Evolutionary conservation across 2,113 vertebrate species (phyloP), one percentile per base, ranked within the genome.

Genomic region (Rhipidura dahli): DNA sequence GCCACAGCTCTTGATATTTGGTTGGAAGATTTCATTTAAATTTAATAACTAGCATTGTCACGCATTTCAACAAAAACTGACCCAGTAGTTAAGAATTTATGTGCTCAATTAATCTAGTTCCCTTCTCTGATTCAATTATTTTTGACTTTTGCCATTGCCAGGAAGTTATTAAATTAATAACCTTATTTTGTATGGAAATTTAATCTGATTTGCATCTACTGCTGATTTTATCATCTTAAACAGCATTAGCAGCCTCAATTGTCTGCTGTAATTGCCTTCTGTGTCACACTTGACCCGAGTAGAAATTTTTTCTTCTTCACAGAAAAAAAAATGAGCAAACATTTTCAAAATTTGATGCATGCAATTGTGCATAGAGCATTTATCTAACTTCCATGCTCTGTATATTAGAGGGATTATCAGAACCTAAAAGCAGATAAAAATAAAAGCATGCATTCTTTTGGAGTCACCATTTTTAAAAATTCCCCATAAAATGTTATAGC

Each of bases 201-300:
- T 53, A 59, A 12, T 33, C 45, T 45, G 31, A 63, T 54, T 70
- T 84, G 13, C 64, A 49, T 59, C 61, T 51, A 10, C 12, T 82
- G 24, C 47, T 56, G 75, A 37, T 49, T 44, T 30, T 6, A 63
- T 72, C 2, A 70, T 33, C 30, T 37, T 59, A 66, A 92, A 44
- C 24, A 79, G n/a, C 0, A 1, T 10, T 42, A 85, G 5, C 31
- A 40, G 33, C 57, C 42, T n/a, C 35, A 56, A 10, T 21, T 40
- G 15, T 49, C 63, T 65, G 30, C 42, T 45, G 40, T 33, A 33
- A 16, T 23, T 65, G 13, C 66, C 44, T 64, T 28, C 45, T 61
- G 6, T 35, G 47, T 10, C 49, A 65, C 33, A 21, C 12, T 33
- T 61, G 27, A 66, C 16, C 22, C 0, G 0, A 80, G 21, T 0